A percentile compares a stretch with the other conserved stretches of the same genome.
Conservation (phyloP, 2,797 vertebrate genomes). For the Selene dorsalis region DNA sequence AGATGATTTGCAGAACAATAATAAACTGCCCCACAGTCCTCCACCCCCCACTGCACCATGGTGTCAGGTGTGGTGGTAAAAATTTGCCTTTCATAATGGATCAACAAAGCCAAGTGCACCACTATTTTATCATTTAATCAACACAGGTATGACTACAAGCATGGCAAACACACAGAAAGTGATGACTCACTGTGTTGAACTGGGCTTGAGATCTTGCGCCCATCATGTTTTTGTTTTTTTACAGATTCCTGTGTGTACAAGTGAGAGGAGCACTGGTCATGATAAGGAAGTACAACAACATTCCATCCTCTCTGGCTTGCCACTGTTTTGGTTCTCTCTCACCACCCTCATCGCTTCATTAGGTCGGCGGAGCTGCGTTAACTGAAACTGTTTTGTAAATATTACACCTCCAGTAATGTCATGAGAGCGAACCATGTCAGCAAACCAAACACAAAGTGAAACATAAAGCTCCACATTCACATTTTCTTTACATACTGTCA, state of each 20-base stretch:
- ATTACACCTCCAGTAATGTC: background rate
- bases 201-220: background rate
- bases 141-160: background rate
- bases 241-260: background rate
- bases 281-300: background rate
- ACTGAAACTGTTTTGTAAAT: background rate
- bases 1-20: slow-evolving; percentile 5
- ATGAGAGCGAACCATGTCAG: background rate
- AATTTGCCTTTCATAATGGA: background rate
- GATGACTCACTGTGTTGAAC: background rate
- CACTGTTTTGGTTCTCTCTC: background rate
- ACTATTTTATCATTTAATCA: background rate
- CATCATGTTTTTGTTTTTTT: background rate
- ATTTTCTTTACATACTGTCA: no score
- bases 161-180: background rate
- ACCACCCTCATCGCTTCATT: background rate
- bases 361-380: background rate
- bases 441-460: background rate
- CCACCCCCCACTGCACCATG: background rate
- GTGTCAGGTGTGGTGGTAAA: background rate
- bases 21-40: background rate
- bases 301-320: background rate
- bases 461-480: no score
- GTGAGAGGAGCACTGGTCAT: background rate
- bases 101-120: background rate